Evolutionary conservation across 2,888 invertebrate species (phyloP).

Genomic region (Laothoe populi): DNA sequence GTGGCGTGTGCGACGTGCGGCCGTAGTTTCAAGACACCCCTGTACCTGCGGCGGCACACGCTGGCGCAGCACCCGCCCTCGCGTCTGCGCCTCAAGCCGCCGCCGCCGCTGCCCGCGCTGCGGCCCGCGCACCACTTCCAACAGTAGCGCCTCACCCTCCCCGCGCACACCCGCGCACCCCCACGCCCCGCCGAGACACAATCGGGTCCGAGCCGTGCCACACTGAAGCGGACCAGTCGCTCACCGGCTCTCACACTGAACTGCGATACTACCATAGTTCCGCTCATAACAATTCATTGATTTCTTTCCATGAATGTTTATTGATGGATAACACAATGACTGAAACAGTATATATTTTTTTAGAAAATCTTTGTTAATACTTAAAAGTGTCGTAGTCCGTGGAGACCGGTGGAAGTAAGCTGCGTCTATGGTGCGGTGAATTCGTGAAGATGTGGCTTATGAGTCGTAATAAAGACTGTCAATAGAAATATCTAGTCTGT

Average conservation of each 20-base stretch:
- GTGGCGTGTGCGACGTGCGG: slow-evolving; percentile 89
- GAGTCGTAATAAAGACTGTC: slow-evolving; percentile 77
- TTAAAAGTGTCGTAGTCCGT: neutral
- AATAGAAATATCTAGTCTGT: slow-evolving; percentile 83
- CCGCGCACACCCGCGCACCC: slow-evolving; percentile 43
- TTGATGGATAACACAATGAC: neutral
- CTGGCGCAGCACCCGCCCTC: slow-evolving; percentile 87
- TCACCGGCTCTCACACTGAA: slow-evolving; percentile 5
- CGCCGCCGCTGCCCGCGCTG: slow-evolving; percentile 65
- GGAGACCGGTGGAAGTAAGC: slow-evolving; percentile 29
- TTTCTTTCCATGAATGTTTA: slow-evolving; percentile 1
- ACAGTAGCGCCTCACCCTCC: slow-evolving; percentile 53
- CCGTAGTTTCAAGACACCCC: slow-evolving; percentile 90
- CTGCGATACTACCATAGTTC: neutral
- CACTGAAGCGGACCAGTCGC: slow-evolving; percentile 24
- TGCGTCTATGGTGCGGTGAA: slow-evolving; percentile 56
- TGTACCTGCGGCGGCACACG: slow-evolving; percentile 90
- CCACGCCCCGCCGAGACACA: slow-evolving; percentile 32
- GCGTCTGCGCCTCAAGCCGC: slow-evolving; percentile 59
- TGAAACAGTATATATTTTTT: neutral
- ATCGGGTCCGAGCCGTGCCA: slow-evolving; percentile 27
- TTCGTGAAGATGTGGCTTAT: slow-evolving; percentile 69
- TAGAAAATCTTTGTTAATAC: neutral
- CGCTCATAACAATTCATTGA: slow-evolving; percentile 13
- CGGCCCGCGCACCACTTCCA: slow-evolving; percentile 63